Evolutionary conservation across 2,113 vertebrate species (phyloP).

Genomic region (Passer domesticus): DNA sequence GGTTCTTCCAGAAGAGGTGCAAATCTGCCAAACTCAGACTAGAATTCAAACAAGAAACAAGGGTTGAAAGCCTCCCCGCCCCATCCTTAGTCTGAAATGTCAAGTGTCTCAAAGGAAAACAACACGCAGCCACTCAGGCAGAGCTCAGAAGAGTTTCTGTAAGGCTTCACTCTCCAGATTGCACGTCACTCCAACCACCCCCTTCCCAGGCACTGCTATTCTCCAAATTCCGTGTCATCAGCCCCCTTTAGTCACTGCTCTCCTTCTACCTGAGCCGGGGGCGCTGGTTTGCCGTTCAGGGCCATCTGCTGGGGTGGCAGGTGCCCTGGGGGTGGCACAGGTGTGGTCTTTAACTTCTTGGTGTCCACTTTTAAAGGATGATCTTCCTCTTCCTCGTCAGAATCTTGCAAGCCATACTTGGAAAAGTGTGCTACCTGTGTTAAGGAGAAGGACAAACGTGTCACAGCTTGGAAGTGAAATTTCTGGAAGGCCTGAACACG

Average conservation of each 20-base stretch:
- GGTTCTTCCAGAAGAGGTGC: background rate
- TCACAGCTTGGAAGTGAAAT: background rate
- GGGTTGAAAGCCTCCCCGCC: background rate
- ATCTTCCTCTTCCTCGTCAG: conserved; percentile 91
- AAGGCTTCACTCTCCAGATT: conserved; percentile 26
- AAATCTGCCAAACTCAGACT: background rate
- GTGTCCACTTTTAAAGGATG: conserved; percentile 77
- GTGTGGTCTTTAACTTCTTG: conserved; percentile 89
- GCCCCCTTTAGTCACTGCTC: conserved; percentile 36
- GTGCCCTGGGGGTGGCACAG: conserved; percentile 69
- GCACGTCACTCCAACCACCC: conserved; percentile 36
- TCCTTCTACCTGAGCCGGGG: conserved; percentile 86
- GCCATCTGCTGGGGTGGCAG: conserved; percentile 77
- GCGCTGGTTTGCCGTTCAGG: conserved; percentile 71
- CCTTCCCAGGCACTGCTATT: conserved; percentile 21
- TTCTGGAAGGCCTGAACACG: background rate
- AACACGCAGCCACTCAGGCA: conserved; percentile 14
- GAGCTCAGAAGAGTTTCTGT: background rate
- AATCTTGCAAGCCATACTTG: conserved; percentile 94
- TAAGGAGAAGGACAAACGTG: rapidly evolving
- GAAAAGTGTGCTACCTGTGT: conserved; percentile 92
- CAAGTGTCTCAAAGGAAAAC: background rate
- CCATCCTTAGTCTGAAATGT: background rate
- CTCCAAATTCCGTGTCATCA: background rate
- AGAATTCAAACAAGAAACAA: conserved; percentile 25